Evolutionary conservation across 2,797 vertebrate genomes (phyloP).

Genomic region (Coccyzus lansbergi): DNA sequence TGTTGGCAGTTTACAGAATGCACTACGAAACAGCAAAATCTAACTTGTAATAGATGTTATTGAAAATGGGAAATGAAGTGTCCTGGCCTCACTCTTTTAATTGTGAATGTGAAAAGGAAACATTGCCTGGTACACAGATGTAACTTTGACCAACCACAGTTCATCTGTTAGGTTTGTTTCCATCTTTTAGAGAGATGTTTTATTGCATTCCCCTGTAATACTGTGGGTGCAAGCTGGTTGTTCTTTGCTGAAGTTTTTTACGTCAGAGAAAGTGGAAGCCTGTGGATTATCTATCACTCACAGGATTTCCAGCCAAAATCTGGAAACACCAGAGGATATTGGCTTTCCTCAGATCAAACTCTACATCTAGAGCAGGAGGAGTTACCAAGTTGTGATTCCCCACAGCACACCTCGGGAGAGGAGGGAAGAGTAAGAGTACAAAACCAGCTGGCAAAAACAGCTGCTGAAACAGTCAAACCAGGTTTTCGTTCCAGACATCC

Average conservation of each 20-base stretch:
- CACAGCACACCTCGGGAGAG: not conserved
- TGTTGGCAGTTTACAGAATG: not conserved
- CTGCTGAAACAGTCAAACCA: conserved; percentile 28
- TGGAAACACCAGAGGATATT: conserved; percentile 1
- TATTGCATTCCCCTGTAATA: not conserved
- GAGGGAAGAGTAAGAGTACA: not conserved
- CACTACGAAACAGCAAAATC: not conserved
- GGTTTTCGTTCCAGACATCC: not conserved
- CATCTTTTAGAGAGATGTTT: not conserved
- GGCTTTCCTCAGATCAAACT: not conserved
- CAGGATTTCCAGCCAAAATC: not conserved
- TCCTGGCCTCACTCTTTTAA: not conserved
- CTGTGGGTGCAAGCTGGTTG: fast-evolving
- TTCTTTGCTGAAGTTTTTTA: not conserved
- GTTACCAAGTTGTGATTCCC: conserved; percentile 32
- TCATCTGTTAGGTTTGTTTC: not conserved
- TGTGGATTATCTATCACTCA: not conserved
- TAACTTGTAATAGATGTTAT: not conserved
- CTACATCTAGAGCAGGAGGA: not conserved
- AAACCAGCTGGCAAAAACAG: conserved; percentile 56
- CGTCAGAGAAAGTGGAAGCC: not conserved
- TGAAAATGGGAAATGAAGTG: not conserved
- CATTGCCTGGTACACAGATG: not conserved
- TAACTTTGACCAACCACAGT: not conserved
- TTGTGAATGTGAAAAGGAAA: not conserved